Percentiles rank a stretch among this genome's conserved stretches.
These are phyloP conservation scores for Hypocryptadius cinnamomeus DNA, from an alignment of 2,113 vertebrate species.

Conservation along the genomic window DNA sequence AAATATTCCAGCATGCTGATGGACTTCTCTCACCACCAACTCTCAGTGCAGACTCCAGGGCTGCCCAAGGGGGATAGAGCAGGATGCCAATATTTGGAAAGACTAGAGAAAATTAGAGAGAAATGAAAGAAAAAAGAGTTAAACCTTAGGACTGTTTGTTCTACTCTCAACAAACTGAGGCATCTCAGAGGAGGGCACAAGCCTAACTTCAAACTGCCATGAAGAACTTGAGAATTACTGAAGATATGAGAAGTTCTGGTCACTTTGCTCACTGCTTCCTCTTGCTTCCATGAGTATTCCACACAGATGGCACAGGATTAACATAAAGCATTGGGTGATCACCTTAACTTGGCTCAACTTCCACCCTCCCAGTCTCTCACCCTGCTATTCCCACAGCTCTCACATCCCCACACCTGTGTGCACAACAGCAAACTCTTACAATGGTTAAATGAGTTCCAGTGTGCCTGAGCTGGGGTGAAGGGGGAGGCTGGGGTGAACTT, in stretches of 20 bases:
- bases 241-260: background rate
- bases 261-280: background rate
- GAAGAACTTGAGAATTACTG: background rate
- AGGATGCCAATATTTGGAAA: background rate
- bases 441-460: background rate
- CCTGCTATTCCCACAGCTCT: background rate
- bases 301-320: background rate
- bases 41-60: background rate
- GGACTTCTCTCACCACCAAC: background rate
- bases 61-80: background rate
- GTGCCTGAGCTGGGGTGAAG: background rate
- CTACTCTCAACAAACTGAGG: background rate
- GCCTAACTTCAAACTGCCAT: too few species aligned
- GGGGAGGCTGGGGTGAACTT: background rate
- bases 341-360: background rate
- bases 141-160: background rate
- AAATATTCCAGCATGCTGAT: background rate
- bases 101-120: background rate
- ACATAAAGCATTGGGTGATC: background rate
- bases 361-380: background rate
- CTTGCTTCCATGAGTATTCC: background rate
- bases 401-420: background rate
- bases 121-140: background rate
- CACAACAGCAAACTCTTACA: too few species aligned
- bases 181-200: background rate